phyloP scores from a whole-genome alignment of 2,888 invertebrate species.

The Tetrapedia diversipes region DNA sequence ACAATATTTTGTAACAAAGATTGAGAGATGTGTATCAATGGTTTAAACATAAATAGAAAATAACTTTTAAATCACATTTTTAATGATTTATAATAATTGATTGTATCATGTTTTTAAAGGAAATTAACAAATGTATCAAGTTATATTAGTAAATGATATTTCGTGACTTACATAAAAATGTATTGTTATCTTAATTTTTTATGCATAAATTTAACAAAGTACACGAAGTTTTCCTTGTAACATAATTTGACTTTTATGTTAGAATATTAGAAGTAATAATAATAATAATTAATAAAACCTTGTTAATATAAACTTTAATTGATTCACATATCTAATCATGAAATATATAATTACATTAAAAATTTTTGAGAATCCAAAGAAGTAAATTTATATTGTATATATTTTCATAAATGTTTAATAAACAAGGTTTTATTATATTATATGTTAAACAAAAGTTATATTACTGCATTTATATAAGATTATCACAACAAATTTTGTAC shows the following conservation, averaged over 20 bases:
- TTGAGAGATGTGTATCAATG: conserved; percentile 24
- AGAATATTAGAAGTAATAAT: conserved; percentile 5
- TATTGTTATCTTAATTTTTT: conserved; percentile 25
- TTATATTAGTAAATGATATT: conserved; percentile 30
- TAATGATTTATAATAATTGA: conserved; percentile 30
- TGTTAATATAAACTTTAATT: conserved; percentile 19
- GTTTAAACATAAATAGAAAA: conserved; percentile 35
- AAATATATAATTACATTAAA: neutral
- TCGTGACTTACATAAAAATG: conserved; percentile 18
- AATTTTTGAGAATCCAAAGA: neutral
- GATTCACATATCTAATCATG: conserved; percentile 5
- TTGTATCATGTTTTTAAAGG: conserved; percentile 40
- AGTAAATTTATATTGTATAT: neutral
- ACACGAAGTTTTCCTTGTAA: conserved; percentile 23
- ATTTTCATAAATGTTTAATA: conserved; percentile 8
- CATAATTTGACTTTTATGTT: conserved; percentile 17
- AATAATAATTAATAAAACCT: conserved; percentile 17
- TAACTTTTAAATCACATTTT: conserved; percentile 42
- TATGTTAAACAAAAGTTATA: conserved; percentile 8
- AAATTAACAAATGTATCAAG: conserved; percentile 38
- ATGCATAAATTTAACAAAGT: conserved; percentile 18
- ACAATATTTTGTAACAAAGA: conserved; percentile 53
- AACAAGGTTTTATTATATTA: conserved; percentile 30
- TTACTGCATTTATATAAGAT: conserved; percentile 22
- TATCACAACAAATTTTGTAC: conserved; percentile 13